These are phyloP conservation scores for Podarcis siculus DNA, from an alignment of 2,797 vertebrate species.

Conservation along the genomic window DNA sequence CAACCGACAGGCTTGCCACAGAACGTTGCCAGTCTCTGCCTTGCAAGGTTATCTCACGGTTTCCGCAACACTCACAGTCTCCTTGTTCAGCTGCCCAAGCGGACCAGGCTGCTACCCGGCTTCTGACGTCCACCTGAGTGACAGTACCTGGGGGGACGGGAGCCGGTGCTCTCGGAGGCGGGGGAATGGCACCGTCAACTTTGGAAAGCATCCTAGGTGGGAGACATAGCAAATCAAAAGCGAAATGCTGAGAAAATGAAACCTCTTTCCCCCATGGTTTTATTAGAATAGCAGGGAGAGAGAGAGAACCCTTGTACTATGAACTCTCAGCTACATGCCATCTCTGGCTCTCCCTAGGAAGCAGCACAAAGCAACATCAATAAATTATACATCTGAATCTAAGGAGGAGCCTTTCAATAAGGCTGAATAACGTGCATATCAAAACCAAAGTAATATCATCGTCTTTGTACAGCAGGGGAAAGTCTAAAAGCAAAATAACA, in stretches of 20 bases:
- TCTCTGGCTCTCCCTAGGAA: neutral
- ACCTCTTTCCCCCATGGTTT: rapidly evolving
- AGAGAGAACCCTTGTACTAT: neutral
- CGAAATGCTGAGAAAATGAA: neutral
- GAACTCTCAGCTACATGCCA: neutral
- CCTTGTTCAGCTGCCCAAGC: conserved; percentile 89
- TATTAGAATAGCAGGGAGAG: neutral
- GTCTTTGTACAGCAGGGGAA: neutral
- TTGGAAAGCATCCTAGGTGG: conserved; percentile 88
- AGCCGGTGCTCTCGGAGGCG: conserved; percentile 87
- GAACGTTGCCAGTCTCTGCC: neutral
- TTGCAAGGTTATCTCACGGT: neutral
- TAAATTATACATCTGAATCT: neutral
- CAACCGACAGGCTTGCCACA: neutral
- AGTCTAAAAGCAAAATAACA: neutral
- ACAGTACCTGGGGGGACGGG: conserved; percentile 82
- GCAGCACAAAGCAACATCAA: neutral
- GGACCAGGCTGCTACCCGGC: conserved; percentile 89
- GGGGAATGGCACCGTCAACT: conserved; percentile 86
- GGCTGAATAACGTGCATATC: neutral
- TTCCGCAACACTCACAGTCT: conserved; percentile 82
- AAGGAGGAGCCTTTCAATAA: neutral
- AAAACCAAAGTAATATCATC: neutral
- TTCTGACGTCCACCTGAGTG: conserved; percentile 85
- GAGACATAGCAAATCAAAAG: neutral